These are phyloP conservation scores for Helarctos malayanus DNA, from an alignment of 2,797 vertebrate genomes.

Conservation along the genomic window DNA sequence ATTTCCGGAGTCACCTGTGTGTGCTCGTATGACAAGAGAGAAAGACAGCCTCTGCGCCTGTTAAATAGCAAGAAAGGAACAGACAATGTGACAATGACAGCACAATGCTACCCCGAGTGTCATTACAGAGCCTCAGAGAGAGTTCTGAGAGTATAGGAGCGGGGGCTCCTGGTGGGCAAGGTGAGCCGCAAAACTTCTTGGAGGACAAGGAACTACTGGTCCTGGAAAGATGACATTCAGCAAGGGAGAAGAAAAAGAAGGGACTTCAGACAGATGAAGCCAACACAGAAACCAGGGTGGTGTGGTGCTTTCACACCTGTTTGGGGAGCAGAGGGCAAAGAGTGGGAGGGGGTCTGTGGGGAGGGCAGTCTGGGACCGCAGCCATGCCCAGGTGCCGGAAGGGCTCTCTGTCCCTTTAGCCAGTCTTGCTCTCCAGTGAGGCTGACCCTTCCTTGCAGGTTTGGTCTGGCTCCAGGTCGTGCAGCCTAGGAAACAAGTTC, in stretches of 20 bases:
- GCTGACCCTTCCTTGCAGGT: neutral
- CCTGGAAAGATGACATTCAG: neutral
- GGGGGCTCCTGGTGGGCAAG: accelerated
- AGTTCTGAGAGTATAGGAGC: too few species aligned
- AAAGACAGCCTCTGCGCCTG: neutral
- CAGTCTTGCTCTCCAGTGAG: accelerated
- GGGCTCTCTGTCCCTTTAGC: too few species aligned
- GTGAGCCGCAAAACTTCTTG: neutral
- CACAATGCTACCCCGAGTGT: accelerated
- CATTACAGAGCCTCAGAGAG: neutral
- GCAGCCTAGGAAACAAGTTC: neutral
- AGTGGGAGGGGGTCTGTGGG: accelerated
- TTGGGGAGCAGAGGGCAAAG: neutral
- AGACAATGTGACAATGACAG: too few species aligned
- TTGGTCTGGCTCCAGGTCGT: neutral
- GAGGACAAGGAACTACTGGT: too few species aligned
- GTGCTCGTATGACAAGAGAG: neutral
- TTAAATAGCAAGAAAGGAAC: neutral
- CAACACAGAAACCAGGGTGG: neutral
- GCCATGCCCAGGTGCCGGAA: accelerated
- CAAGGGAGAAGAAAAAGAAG: neutral
- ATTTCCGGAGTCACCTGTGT: neutral
- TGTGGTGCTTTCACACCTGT: neutral
- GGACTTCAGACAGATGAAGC: neutral
- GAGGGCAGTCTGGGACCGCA: accelerated